A percentile compares a stretch with the other conserved stretches of the same genome.
phyloP scores from a whole-genome alignment of 2,113 vertebrate species.

The Ophiodon elongatus region DNA sequence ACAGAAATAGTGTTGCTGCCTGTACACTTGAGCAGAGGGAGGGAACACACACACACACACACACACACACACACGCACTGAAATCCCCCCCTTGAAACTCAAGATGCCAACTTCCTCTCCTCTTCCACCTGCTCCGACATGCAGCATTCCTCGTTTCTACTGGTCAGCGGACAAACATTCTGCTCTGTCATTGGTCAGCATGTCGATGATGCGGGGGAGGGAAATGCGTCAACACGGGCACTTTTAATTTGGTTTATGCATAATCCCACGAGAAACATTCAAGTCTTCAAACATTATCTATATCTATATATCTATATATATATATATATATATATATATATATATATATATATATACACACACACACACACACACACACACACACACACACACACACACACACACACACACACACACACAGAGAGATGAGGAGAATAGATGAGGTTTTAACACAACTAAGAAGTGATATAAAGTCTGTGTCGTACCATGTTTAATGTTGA shows the following conservation, averaged over 20 bases:
- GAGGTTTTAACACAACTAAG: not conserved
- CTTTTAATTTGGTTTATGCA: constrained; percentile 43
- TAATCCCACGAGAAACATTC: constrained; percentile 4
- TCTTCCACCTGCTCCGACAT: constrained; percentile 50
- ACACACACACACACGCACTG: constrained; percentile 14
- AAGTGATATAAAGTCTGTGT: not conserved
- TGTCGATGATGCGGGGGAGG: constrained; percentile 22
- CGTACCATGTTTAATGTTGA: constrained; percentile 22
- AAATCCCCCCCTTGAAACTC: constrained; percentile 52
- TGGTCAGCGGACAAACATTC: constrained; percentile 45
- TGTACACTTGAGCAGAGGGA: constrained; percentile 34
- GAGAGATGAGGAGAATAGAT: not conserved
- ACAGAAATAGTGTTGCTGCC: constrained; percentile 68
- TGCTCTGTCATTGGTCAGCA: constrained; percentile 51
- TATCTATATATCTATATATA: not conserved
- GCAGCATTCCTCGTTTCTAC: constrained; percentile 27
- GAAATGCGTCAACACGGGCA: constrained; percentile 49
- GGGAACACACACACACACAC: constrained; percentile 24
- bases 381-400: too few relatives aligned
- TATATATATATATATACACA: too few relatives aligned
- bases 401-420: too few relatives aligned
- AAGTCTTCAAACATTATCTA: not conserved
- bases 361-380: too few relatives aligned
- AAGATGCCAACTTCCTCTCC: constrained; percentile 51
- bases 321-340: too few relatives aligned